Evolutionary conservation across 2,113 vertebrate species (phyloP).

Genomic region (Meriones unguiculatus): DNA sequence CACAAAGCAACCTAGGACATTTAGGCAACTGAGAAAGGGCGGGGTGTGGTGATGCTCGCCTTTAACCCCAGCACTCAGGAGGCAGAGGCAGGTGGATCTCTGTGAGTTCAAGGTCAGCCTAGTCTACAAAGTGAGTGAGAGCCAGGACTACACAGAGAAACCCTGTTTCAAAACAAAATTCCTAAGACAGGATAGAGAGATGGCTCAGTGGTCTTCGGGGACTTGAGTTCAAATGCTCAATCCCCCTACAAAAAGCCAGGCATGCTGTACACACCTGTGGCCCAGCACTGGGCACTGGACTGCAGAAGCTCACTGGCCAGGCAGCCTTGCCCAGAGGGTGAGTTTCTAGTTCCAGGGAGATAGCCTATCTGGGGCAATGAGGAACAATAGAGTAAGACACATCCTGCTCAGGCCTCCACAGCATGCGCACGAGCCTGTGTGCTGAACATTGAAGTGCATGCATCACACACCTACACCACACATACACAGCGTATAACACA

Average conservation of each 20-base stretch:
- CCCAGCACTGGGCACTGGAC: too few relatives aligned
- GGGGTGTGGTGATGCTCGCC: too few relatives aligned
- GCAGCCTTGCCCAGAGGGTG: background rate
- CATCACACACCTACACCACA: background rate
- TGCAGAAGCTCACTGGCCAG: background rate
- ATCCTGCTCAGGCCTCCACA: background rate
- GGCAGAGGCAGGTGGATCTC: too few relatives aligned
- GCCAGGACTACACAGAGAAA: too few relatives aligned
- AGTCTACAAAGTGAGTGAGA: too few relatives aligned
- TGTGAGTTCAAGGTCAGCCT: too few relatives aligned
- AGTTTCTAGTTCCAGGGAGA: background rate
- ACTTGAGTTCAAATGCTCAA: background rate
- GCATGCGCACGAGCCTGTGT: background rate
- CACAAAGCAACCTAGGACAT: background rate
- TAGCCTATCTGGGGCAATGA: background rate
- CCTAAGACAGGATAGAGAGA: background rate
- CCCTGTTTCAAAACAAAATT: background rate
- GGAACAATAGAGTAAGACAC: background rate
- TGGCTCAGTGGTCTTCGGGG: too few relatives aligned
- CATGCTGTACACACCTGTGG: background rate
- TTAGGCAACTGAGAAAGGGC: conserved; percentile 9
- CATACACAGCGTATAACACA: background rate
- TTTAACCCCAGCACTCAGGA: too few relatives aligned
- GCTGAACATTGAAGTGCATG: too few relatives aligned
- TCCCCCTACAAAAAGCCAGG: background rate